Base-by-base conservation (phyloP, 2,888 invertebrate genomes). In the Eupithecia subfuscata region DNA sequence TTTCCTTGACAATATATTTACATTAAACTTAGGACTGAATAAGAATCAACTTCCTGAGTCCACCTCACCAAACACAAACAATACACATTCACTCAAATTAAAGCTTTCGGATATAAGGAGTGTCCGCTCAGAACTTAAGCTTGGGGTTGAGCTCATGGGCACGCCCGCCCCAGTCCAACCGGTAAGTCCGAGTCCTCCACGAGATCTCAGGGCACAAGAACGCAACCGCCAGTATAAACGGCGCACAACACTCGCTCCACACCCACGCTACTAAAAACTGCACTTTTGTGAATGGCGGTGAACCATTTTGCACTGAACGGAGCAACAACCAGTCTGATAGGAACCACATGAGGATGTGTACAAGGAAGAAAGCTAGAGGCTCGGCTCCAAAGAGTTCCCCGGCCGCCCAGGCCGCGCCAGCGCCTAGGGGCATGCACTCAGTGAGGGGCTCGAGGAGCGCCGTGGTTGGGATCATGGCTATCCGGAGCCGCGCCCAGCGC, bases 261-360 rank as follows among this genome's bases (percentile, higher is more conserved):
- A 98, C 94, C 99, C 99, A 99, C 45, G 98, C 98, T 74, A 98
- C 96, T 72, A 99, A 96, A 90, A 98, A 99, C 91, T 99, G 98
- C 89, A 98, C 97, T 95, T 99, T 98, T 85, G 97, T 98, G 94
- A 99, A 99, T 25, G 99, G 98, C 82, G 99, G 95, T 65, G 98
- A 97, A 67, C 98, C 98, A 90, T 98, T 98, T 96, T 98, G 98
- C 84, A 99, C 97, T 81, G 98, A 96, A 80, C 97, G 97, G 84
- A 99, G 95, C 84, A 99, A 96, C 85, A 98, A 95, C 97, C 99
- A 99, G 95, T 99, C 99, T 82, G 98, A 97, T 83, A 99, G 96
- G 91, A 99, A 98, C 99, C 99, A 99, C 88, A 97, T 95, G 73
- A 99, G 96, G 84, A 98, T 96, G 92, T 99, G 99, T 85, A 98